Evolutionary conservation across 2,888 invertebrate genomes (phyloP).

Genomic region (Harpalus rufipes): DNA sequence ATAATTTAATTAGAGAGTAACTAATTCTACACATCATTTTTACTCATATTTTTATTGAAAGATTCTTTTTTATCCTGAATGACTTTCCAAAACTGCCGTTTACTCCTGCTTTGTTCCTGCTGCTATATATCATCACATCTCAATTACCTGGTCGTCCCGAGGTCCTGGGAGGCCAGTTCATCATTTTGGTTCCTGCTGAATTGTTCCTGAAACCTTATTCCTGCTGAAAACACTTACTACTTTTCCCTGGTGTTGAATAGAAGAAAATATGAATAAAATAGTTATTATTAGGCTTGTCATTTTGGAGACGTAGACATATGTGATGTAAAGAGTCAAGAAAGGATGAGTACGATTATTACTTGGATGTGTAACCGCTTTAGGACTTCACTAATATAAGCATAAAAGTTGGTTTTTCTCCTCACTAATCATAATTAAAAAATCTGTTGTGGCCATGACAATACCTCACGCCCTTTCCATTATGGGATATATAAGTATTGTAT

Average conservation of each 20-base stretch:
- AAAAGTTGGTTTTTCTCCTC: no score
- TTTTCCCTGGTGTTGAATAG: not conserved
- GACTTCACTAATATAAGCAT: no score
- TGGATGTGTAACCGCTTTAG: no score
- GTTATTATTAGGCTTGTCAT: no score
- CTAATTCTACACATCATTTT: not conserved
- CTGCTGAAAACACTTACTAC: not conserved
- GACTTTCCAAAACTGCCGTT: not conserved
- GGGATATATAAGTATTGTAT: no score
- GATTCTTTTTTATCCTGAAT: not conserved
- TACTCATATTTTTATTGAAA: slow-evolving; percentile 4
- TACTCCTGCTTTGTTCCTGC: not conserved
- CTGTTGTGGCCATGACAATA: no score
- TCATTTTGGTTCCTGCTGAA: slow-evolving; percentile 3
- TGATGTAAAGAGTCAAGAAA: no score
- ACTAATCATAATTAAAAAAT: no score
- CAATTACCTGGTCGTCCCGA: slow-evolving; percentile 32
- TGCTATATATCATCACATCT: slow-evolving; percentile 52
- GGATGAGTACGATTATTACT: no score
- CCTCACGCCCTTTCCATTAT: no score
- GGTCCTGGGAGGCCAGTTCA: slow-evolving; percentile 15
- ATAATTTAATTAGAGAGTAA: no score
- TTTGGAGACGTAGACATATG: no score
- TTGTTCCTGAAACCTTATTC: slow-evolving; percentile 17
- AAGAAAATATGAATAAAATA: not conserved